Base-by-base conservation (phyloP, 2,888 invertebrate species). In the Dynastes maya region DNA sequence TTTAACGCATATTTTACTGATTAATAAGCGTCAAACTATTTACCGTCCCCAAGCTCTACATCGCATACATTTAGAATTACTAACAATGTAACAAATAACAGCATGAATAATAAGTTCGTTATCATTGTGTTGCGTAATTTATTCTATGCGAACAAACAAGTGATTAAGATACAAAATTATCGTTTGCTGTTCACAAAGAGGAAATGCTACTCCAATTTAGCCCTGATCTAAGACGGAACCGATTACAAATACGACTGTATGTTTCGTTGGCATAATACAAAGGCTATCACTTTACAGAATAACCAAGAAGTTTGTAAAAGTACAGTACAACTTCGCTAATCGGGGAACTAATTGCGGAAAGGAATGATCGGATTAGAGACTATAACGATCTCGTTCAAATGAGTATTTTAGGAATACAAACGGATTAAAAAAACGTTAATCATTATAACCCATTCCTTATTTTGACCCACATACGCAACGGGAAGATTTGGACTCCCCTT, bases 161-260 rank as follows among this genome's bases (percentile, higher is more conserved):
- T 74, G 72, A 49, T 74, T 58, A 40, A 61, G 45, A 74, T 22
- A 72, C 61, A 61, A 61, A 61, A 40, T 74, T 74, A 74, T 74
- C 72, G 61, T 27, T 55, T 40, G 49, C 45, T 74, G 45, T 22
- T 74, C 61, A 45, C 72, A 63, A 27, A 68, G 61, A 61, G 72
- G 72, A 74, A 74, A 45, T 61, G 13, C 22, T 71, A 71, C 72
- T 49, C 72, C 11, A 74, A 27, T 74, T 74, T 63, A 74, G 61
- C 27, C 55, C 72, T 61, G 72, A 74, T 61, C 72, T 74, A 74
- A 74, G 72, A 61, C 61, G 45, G 45, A 61, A 74, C 45, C 45
- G 72, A 74, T 61, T 74, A 45, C 29, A 74, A 45, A 16, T 49
- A 11, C n/a, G 45, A 45, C 22, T 61, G 22, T n/a, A 49, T 74